Evolutionary conservation across 2,113 vertebrate genomes (phyloP), one percentile per base, ranked within the genome.

Genomic region (Crotalus viridis): DNA sequence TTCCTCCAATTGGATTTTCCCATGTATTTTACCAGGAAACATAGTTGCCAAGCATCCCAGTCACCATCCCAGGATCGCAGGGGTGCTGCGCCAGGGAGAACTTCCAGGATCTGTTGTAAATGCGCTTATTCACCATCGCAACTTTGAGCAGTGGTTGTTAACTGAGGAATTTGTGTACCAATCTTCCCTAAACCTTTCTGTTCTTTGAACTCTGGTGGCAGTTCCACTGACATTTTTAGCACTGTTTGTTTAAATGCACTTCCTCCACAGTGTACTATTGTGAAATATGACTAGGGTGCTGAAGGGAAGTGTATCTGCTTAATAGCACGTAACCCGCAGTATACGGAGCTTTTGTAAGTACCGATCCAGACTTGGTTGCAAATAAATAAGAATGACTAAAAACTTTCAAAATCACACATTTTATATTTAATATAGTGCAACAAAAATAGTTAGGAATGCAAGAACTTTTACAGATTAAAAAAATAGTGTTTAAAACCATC

Each of bases 401-500:
- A 87, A 61, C 17, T 92, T 92, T 88, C 95, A 69, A 95, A 95
- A 95, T 94, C 95, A 94, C 96, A 95, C 93, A 94, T 91, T 95
- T 95, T 93, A 90, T 90, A 94, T 96, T 96, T 95, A 96, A 96
- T 96, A 95, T 87, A 81, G 93, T 28, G 93, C 95, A 97, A 94
- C 93, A 95, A 96, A 95, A 96, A 96, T 95, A 94, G 94, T 94
- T 95, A 95, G 95, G 95, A 96, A 96, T 95, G 96, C 95, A 61
- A 85, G 93, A 95, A 95, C 57, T 93, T 48, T 94, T 93, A 96
- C 95, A 95, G 91, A 90, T 95, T 97, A 97, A 97, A 94, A 97
- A 97, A 97, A 97, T 96, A 96, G 89, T 89, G 94, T 94, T 95
- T 94, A 59, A 95, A 96, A 97, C 95, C 95, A 96, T 96, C 93